Percentiles rank a stretch among this genome's conserved stretches.
These are phyloP conservation scores for Philereme transversata DNA, from an alignment of 2,888 invertebrate species.

Conservation along the genomic window DNA sequence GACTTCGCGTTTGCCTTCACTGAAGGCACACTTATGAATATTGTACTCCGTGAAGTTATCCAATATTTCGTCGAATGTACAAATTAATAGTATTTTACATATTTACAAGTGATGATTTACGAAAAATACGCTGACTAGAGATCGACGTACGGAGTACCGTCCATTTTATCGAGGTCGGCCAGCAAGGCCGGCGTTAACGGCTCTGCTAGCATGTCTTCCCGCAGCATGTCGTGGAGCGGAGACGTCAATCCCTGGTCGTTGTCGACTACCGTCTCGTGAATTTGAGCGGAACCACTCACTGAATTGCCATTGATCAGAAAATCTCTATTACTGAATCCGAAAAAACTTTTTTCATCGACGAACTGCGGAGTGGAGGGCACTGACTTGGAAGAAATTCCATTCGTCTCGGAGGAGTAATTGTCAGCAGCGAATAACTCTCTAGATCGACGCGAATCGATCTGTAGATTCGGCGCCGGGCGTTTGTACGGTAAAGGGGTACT, in stretches of 20 bases:
- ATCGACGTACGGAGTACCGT: slow-evolving; percentile 73
- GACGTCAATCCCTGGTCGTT: slow-evolving; percentile 60
- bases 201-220: slow-evolving; percentile 69
- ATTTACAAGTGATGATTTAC: slow-evolving; percentile 54
- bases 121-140: slow-evolving; percentile 66
- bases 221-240: slow-evolving; percentile 72
- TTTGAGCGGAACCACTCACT: slow-evolving; percentile 58
- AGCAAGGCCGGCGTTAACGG: slow-evolving; percentile 72
- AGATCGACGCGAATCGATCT: slow-evolving; percentile 70
- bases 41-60: slow-evolving; percentile 74
- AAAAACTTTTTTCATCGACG: slow-evolving; percentile 77
- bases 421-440: slow-evolving; percentile 65
- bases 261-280: slow-evolving; percentile 61
- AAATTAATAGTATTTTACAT: slow-evolving; percentile 61
- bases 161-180: slow-evolving; percentile 78
- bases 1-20: slow-evolving; percentile 69
- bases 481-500: slow-evolving; percentile 86
- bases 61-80: slow-evolving; percentile 67
- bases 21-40: slow-evolving; percentile 75
- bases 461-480: slow-evolving; percentile 65
- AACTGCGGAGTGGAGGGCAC: slow-evolving; percentile 89
- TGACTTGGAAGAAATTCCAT: slow-evolving; percentile 87
- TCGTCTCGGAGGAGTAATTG: slow-evolving; percentile 58
- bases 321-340: slow-evolving; percentile 85
- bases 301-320: slow-evolving; percentile 86